Evolutionary conservation across 1,140 invertebrate species (phyloP).

Genomic region (Sminthurides bifidus): DNA sequence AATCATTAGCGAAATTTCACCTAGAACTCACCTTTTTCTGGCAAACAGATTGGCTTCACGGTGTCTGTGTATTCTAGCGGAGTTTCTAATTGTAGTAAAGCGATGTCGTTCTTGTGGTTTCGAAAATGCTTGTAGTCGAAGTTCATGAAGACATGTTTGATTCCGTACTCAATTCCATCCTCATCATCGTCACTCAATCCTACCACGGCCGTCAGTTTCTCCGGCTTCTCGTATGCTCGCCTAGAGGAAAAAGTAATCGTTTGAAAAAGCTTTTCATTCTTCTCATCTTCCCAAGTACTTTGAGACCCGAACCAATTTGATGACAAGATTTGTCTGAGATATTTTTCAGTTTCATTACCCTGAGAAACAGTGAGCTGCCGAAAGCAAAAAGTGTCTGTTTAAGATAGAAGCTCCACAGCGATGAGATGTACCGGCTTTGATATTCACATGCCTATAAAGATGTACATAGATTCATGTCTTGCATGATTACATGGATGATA

Average conservation of each 20-base stretch:
- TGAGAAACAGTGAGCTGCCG: constrained; percentile 45
- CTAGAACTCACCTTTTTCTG: background rate
- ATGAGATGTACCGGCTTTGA: constrained; percentile 37
- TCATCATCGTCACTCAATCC: constrained; percentile 13
- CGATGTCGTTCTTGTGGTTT: constrained; percentile 26
- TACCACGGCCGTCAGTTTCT: constrained; percentile 18
- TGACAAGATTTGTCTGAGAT: background rate
- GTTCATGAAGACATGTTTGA: constrained; percentile 19
- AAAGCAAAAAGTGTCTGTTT: constrained; percentile 43
- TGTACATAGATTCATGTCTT: background rate
- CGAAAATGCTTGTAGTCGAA: constrained; percentile 24
- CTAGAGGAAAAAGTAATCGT: background rate
- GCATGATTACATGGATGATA: background rate
- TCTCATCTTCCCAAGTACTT: background rate
- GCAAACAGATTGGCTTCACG: constrained; percentile 24
- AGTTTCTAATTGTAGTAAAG: constrained; percentile 13
- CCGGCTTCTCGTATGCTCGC: constrained; percentile 5
- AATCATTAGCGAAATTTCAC: background rate
- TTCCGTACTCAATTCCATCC: constrained; percentile 3
- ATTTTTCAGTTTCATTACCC: background rate
- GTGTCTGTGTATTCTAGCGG: constrained; percentile 8
- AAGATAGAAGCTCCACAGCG: constrained; percentile 50
- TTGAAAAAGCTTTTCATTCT: background rate
- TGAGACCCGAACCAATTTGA: background rate
- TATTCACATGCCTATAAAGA: constrained; percentile 32